Base-by-base conservation (phyloP, 1,140 invertebrate species). In the Cotesia vestalis region DNA sequence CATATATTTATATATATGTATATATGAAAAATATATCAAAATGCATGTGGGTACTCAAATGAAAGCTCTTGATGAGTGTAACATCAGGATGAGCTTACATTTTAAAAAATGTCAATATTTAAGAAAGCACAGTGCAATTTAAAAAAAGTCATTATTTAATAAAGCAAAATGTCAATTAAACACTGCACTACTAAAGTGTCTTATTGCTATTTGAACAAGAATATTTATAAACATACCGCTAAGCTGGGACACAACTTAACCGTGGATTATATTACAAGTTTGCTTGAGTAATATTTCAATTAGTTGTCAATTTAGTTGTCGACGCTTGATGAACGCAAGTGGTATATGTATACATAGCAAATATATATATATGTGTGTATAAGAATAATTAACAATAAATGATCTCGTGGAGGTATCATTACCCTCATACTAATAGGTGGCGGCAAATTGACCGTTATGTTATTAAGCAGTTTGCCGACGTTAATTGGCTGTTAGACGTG, bases 381-480 rank as follows among this genome's bases (percentile, higher is more conserved):
- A 57, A 38, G 80, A 84, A 83, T 84, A 84, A 85, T 84, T 85
- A 85, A 84, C 78, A 81, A 84, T 81, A 83, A 85, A 85, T 85
- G 83, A 82, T 83, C 76, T 60, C 64, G 60, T 61, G 40, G 77
- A 81, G 77, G 75, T 84, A 83, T 84, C 78, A 84, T 84, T 84
- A 80, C 63, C 79, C 34, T 63, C 68, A 62, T 51, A 76, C 79
- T 84, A 84, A 84, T 84, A 46, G 40, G 40, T 46, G 78, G 81
- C 76, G 76, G 78, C 71, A 84, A 83, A 84, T 84, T 84, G 79
- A 80, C 77, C 80, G 81, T 82, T 84, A 81, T 80, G 75, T 82
- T 84, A 84, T 84, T 84, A 84, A 84, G 78, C 73, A 81, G 76
- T 66, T 79, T 79, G 74, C 74, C 57, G 73, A 79, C 77, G 73